A percentile compares a stretch with the other conserved stretches of the same genome.
Conservation (phyloP, 2,797 vertebrate genomes). For the Smutsia temminckii region DNA sequence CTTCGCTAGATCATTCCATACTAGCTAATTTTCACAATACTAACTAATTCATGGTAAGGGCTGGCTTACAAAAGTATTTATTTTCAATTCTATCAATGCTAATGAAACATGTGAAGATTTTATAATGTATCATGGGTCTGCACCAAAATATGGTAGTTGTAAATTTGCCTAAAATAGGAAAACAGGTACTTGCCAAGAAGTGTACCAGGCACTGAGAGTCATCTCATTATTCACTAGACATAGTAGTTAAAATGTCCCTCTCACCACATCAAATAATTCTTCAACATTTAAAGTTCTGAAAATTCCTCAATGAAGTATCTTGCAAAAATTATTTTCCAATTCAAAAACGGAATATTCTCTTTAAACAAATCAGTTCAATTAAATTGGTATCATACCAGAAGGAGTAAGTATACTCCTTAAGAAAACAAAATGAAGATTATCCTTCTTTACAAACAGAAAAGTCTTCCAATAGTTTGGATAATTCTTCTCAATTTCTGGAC, state of each 20-base stretch:
- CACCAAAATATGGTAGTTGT: background rate
- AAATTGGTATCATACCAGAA: constrained; percentile 8
- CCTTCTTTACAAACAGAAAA: constrained; percentile 56
- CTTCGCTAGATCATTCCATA: background rate
- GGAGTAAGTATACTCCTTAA: background rate
- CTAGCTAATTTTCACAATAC: constrained; percentile 5
- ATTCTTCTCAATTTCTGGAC: constrained; percentile 69
- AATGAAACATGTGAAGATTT: constrained; percentile 18
- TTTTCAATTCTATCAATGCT: constrained; percentile 13
- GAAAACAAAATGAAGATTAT: constrained; percentile 25
- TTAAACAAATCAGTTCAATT: constrained; percentile 36
- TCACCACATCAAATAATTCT: background rate
- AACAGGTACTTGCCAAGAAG: background rate
- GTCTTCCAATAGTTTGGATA: constrained; percentile 47
- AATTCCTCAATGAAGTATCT: background rate
- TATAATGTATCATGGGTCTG: background rate
- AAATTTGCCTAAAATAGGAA: constrained; percentile 34
- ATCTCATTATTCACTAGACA: background rate
- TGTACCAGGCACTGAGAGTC: background rate
- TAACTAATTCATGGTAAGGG: background rate
- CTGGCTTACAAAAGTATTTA: background rate
- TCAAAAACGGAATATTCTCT: background rate
- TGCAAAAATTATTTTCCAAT: background rate
- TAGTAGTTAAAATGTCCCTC: background rate
- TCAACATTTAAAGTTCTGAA: background rate